A percentile compares a stretch with the other conserved stretches of the same genome.
Evolutionary conservation across 2,888 invertebrate genomes (phyloP).

Genomic region (Tethea ocularis): DNA sequence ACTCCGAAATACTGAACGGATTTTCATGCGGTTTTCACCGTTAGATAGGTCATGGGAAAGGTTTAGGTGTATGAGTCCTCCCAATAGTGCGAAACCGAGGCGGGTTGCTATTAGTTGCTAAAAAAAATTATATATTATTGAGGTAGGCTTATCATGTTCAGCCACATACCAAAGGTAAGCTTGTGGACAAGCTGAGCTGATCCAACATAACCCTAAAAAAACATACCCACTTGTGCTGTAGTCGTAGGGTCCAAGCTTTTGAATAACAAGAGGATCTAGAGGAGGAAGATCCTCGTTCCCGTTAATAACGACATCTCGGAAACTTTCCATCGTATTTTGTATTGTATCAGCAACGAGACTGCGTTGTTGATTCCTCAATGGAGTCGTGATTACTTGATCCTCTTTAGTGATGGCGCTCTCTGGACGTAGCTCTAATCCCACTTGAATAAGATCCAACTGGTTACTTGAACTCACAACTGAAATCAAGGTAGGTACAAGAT

Average conservation of each 20-base stretch:
- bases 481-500: no score
- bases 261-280: constrained; percentile 47
- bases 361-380: constrained; percentile 25
- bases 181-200: no score
- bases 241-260: constrained; percentile 43
- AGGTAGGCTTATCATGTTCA: no score
- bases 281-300: constrained; percentile 54
- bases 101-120: no score
- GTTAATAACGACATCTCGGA: constrained; percentile 50
- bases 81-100: no score
- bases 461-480: not conserved
- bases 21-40: no score
- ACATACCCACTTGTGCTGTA: constrained; percentile 40
- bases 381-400: constrained; percentile 19
- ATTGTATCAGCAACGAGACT: constrained; percentile 38
- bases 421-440: not conserved
- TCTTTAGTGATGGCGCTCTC: constrained; percentile 21
- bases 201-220: no score
- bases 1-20: no score
- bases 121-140: no score
- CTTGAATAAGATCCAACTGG: not conserved
- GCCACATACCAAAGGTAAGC: no score
- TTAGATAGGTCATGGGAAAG: no score
- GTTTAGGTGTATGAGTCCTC: no score
- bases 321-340: constrained; percentile 35